A percentile compares a stretch with the other conserved stretches of the same genome.
These are phyloP conservation scores for Trinorchestia longiramus DNA, from an alignment of 1,140 invertebrate species.

Conservation along the genomic window DNA sequence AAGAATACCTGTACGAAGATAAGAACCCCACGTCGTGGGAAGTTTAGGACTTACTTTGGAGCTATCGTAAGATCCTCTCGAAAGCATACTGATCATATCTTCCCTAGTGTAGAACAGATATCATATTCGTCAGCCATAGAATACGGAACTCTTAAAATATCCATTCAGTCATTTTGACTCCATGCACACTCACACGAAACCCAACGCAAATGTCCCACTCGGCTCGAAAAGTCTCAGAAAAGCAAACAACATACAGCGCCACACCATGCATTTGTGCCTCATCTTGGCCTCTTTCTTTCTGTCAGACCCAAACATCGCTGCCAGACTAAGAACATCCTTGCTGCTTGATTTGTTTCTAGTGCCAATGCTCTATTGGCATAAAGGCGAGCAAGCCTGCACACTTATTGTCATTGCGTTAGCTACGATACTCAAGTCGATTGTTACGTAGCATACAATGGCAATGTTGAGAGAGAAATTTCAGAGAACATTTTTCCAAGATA, in stretches of 20 bases:
- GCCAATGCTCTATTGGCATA: not conserved
- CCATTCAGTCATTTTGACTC: too few species aligned
- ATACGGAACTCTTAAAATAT: too few species aligned
- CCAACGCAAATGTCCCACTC: not conserved
- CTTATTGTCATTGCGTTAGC: not conserved
- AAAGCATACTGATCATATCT: too few species aligned
- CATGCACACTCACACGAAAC: not conserved
- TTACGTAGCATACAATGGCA: not conserved
- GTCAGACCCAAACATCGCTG: not conserved
- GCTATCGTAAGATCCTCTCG: too few species aligned
- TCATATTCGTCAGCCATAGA: too few species aligned
- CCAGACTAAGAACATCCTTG: not conserved
- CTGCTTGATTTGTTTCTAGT: not conserved
- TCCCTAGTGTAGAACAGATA: too few species aligned
- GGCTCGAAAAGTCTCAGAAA: not conserved
- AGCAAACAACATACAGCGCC: not conserved
- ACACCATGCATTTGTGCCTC: not conserved
- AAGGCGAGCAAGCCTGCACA: not conserved
- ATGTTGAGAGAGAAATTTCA: not conserved
- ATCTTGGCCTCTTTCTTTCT: not conserved
- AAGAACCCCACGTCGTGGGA: too few species aligned
- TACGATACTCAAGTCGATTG: not conserved
- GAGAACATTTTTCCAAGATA: too few species aligned
- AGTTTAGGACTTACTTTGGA: too few species aligned
- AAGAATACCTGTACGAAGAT: too few species aligned